Evolutionary conservation across 2,888 invertebrate genomes (phyloP), one percentile per base, ranked within the genome.

Genomic region (Volucella bombylans): DNA sequence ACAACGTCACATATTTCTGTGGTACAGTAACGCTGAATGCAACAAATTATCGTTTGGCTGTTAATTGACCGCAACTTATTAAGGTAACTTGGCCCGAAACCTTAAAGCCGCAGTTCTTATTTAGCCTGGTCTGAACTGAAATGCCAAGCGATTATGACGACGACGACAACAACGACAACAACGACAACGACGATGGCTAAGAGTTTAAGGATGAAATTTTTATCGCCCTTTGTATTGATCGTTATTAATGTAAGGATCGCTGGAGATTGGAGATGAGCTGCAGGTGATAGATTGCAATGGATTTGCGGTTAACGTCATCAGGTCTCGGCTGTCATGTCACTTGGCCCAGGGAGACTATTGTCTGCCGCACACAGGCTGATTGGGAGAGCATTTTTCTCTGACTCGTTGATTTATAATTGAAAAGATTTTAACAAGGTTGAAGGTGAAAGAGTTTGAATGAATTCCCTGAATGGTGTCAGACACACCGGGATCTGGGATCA

Each of bases 11-110:
- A 76, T 43, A 85, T 71, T 73, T 68, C 54, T 68, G 72, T 47
- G 73, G 67, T 81, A 38, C 73, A 71, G 76, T 71, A 71, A 80
- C 80, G 74, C 55, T 76, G 74, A 69, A 81, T 85, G 68, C 81
- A 81, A 49, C 71, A 85, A 81, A 81, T 85, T 85, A 85, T 85
- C 64, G 76, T 50, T 31, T 23, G 52, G 62, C 81, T 76, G 81
- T 85, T 85, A 85, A 85, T 85, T 85, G 81, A 85, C 85, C 85
- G 72, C 85, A 85, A 85, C 85, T 85, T 85, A 85, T 81, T 85
- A 85, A 85, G 85, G 45, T 81, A 85, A 85, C 76, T 68, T 76
- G 81, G 76, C 85, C 81, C 62, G 10, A 52, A 31, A 31, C 31
- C 6, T n/a, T 31, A 31, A 31, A 67, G 52, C 67, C 67, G 65